Base-by-base conservation (phyloP, 2,888 invertebrate species). In the Rhingia campestris region DNA sequence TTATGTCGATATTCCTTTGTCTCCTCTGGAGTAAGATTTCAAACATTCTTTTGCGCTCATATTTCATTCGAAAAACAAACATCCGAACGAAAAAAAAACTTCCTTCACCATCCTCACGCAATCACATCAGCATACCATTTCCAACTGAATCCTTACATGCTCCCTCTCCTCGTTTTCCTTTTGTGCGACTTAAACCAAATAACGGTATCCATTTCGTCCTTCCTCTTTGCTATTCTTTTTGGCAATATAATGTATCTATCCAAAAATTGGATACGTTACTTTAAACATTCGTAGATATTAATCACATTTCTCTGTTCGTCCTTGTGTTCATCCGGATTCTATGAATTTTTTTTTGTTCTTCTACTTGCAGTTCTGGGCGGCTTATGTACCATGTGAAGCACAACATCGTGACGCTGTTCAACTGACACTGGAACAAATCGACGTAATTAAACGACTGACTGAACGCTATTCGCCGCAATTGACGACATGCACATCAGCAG, bases 381-480 rank as follows among this genome's bases (percentile, higher is more conserved):
- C 94, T 5, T 95, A 94, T 89, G 94, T 94, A 58, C 93, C 93
- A n/a, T 95, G 95, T 88, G 93, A 93, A 88, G 93, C 94, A 14
- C 95, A 95, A 89, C 93, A 94, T 90, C 93, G 94, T 86, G 95
- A 95, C 88, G 94, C 95, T 9, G 94, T 95, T 61, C 94, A 95
- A 88, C 90, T 94, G 87, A 94, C 95, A 33, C 90, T 95, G 86
- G 95, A 95, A 89, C 95, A 95, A 92, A 94, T 95, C 87, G 95
- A 95, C 91, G 94, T 95, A 81, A 95, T 95, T 88, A 93, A 94
- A 89, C 92, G 95, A 88, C 92, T 95, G 87, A 94, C 95, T 12
- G 93, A 94, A 87, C 93, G 93, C 88, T 95, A 95, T 90, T 93
- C 94, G 80, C 94, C 94, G 45, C 92, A 93, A 87, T 90, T 94